phyloP scores from a whole-genome alignment of 2,797 vertebrate genomes.

The Gobionotothen gibberifrons region DNA sequence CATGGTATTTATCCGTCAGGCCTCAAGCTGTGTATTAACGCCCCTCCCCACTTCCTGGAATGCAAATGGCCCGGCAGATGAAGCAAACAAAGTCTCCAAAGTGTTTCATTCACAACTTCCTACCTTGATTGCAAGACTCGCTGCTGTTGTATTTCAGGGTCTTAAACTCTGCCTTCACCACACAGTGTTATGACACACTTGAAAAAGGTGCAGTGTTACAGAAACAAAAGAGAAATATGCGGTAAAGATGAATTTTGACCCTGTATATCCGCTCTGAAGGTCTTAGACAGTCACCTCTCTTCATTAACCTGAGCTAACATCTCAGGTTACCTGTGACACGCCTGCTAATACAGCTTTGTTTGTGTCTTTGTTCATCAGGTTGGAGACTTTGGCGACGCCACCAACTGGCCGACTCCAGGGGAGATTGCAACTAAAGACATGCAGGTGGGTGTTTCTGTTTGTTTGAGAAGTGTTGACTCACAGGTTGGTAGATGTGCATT shows the following conservation, averaged over 20 bases:
- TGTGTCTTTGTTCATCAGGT: conserved; percentile 81
- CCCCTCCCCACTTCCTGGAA: conserved; percentile 30
- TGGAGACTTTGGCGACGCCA: conserved; percentile 97
- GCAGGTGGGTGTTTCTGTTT: conserved; percentile 84
- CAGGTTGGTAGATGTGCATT: not conserved
- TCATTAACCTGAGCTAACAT: not conserved
- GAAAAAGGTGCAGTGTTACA: not conserved
- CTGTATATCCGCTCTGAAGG: not conserved
- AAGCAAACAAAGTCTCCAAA: not conserved
- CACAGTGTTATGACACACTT: not conserved
- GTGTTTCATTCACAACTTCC: conserved; percentile 46
- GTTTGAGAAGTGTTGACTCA: conserved; percentile 4
- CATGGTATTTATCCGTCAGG: conserved; percentile 15
- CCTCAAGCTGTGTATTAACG: conserved; percentile 24
- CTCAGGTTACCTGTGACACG: not conserved
- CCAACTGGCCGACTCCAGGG: conserved; percentile 98
- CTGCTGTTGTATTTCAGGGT: not conserved
- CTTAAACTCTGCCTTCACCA: conserved; percentile 22
- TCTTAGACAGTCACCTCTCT: not conserved
- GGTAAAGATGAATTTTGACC: not conserved
- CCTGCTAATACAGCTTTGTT: conserved; percentile 3
- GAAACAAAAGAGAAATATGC: not conserved
- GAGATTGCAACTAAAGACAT: conserved; percentile 97
- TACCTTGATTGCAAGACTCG: not conserved
- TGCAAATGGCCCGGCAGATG: conserved; percentile 25